These are phyloP conservation scores for Phengaris alcon DNA, from an alignment of 2,888 invertebrate genomes.

Conservation along the genomic window DNA sequence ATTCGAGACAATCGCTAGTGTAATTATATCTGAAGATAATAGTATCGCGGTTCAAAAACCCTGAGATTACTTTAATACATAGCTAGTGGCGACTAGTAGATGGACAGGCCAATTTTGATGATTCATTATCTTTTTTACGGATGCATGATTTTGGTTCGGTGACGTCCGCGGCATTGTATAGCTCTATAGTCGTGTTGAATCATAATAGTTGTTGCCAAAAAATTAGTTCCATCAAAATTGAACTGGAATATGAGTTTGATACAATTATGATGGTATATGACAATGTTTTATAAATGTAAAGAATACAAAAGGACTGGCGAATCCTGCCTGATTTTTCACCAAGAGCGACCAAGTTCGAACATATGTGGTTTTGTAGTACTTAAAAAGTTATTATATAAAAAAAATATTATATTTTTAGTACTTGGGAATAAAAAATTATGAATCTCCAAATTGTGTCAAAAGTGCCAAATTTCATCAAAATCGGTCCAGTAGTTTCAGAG, in stretches of 20 bases:
- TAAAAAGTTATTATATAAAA: too few species aligned
- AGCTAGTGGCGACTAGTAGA: neutral
- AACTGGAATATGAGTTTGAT: neutral
- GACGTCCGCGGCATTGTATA: constrained; percentile 18
- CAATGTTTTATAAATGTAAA: too few species aligned
- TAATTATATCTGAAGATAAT: neutral
- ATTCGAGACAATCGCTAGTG: constrained; percentile 3
- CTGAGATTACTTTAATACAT: neutral
- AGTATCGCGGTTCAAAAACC: constrained; percentile 2
- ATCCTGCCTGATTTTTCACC: too few species aligned
- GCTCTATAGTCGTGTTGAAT: constrained; percentile 15
- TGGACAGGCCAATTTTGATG: constrained; percentile 4
- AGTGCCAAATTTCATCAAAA: too few species aligned
- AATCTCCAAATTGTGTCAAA: too few species aligned
- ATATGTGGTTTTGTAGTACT: too few species aligned
- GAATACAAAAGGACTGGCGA: too few species aligned
- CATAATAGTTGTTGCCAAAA: constrained; percentile 11
- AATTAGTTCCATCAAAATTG: neutral
- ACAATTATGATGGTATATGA: too few species aligned
- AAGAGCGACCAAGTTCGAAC: too few species aligned
- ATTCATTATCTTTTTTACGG: constrained; percentile 20
- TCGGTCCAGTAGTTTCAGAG: too few species aligned
- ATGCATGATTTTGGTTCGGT: constrained; percentile 21
- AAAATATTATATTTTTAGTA: too few species aligned
- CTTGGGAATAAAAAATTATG: too few species aligned